Evolutionary conservation across 2,797 vertebrate species (phyloP), one percentile per base, ranked within the genome.

Genomic region (Hippoglossus hippoglossus): DNA sequence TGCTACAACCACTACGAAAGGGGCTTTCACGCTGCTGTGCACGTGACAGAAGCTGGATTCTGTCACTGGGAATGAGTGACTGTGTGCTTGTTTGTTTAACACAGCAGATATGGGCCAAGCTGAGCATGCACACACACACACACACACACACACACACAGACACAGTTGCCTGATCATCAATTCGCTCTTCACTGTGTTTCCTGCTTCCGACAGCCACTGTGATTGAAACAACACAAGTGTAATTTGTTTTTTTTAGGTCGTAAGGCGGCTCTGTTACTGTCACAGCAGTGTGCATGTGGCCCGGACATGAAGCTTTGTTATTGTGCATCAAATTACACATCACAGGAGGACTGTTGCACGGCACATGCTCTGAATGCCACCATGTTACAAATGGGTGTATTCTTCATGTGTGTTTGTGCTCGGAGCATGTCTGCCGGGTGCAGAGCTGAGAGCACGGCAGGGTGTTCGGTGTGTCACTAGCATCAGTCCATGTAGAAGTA

Each of bases 221-320:
- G 73, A 83, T 71, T 89, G 71, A 84, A 84, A 87, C 66, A 90
- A 88, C 85, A 87, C 73, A 53, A 44, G 68, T 70, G 77, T 71
- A 53, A 66, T 85, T 78, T 85, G 67, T 75, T 68, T 41, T 73
- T 80, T 71, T 65, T 49, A 78, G 67, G 44, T 64, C 10, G 2
- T 50, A 54, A 73, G 44, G 46, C 31, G 6, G 65, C 73, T 69
- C 52, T 67, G 2, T 21, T 59, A 34, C 51, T 49, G 59, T 71
- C 64, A 59, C 31, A 12, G 69, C 58, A 76, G 62, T 71, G 46
- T 50, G 7, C 52, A 31, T 21, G 39, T 57, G 44, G 51, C 63
- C 65, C 39, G 34, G 26, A 51, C 21, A 21, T 67, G 62, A 80
- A 36, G 52, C 52, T 67, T 49, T 55, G 25, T 51, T 59, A 22